Evolutionary conservation across 1,140 invertebrate species (phyloP).

Genomic region (Laupala kohalensis): DNA sequence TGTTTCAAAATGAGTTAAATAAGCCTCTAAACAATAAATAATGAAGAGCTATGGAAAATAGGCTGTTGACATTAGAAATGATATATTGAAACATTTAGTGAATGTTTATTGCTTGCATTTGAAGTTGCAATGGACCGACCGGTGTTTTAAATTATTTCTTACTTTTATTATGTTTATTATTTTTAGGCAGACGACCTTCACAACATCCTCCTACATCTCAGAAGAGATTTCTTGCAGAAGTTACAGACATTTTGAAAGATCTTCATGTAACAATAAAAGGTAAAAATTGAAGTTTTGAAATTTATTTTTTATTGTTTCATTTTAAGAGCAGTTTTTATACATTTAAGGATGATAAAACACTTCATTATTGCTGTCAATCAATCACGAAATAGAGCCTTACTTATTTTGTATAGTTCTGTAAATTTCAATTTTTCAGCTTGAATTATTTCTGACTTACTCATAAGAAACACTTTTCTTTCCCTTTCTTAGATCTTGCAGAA

Average conservation of each 20-base stretch:
- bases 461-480: slow-evolving; percentile 1
- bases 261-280: slow-evolving; percentile 22
- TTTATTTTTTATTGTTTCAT: not conserved
- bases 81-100: too few species aligned
- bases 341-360: too few species aligned
- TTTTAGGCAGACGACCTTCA: not conserved
- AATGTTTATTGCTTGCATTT: not conserved
- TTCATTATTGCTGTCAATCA: too few species aligned
- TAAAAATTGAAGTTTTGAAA: slow-evolving; percentile 12
- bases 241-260: slow-evolving; percentile 2
- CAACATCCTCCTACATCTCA: slow-evolving; percentile 11
- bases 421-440: not conserved
- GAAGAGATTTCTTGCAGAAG: slow-evolving; percentile 9
- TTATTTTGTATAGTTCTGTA: not conserved
- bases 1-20: too few species aligned
- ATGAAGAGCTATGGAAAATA: too few species aligned
- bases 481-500: slow-evolving; percentile 28
- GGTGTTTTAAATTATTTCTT: too few species aligned
- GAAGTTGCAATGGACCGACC: too few species aligned
- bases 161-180: not conserved
- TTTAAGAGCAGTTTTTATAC: not conserved
- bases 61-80: too few species aligned
- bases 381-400: too few species aligned
- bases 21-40: too few species aligned
- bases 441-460: not conserved